Evolutionary conservation across 2,113 vertebrate genomes (phyloP).

Genomic region (Emydocephalus ijimae): DNA sequence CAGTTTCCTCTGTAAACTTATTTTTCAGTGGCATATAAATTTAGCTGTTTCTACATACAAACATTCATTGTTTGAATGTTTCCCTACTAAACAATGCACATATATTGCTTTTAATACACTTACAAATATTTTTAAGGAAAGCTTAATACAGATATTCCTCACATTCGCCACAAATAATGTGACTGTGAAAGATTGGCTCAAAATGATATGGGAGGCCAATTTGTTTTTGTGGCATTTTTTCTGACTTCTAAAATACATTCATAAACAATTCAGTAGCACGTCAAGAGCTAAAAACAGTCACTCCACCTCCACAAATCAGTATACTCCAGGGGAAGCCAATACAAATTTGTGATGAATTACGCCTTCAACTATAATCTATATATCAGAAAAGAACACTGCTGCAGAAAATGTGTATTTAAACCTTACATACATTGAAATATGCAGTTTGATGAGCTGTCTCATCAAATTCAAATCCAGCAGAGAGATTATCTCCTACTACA

Average conservation of each 20-base stretch:
- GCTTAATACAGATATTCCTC: not conserved
- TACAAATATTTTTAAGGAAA: not conserved
- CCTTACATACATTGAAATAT: not conserved
- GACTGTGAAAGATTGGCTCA: not conserved
- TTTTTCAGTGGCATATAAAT: not conserved
- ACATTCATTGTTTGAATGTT: not conserved
- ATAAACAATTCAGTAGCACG: not conserved
- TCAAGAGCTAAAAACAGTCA: not conserved
- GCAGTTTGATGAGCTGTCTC: constrained; percentile 37
- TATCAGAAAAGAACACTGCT: constrained; percentile 33
- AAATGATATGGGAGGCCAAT: not conserved
- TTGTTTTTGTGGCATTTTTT: not conserved
- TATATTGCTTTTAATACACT: not conserved
- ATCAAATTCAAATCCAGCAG: constrained; percentile 44
- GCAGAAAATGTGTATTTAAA: not conserved
- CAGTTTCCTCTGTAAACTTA: not conserved
- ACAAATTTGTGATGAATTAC: constrained; percentile 24
- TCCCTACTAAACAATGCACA: not conserved
- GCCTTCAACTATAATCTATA: constrained; percentile 14
- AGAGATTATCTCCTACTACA: constrained; percentile 55
- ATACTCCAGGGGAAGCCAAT: not conserved
- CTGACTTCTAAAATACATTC: not conserved
- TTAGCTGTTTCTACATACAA: not conserved
- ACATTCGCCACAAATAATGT: not conserved
- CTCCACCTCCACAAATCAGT: not conserved